Evolutionary conservation across 2,113 vertebrate species (phyloP), one percentile per base, ranked within the genome.

Genomic region (Sinocyclocheilus anshuiensis): DNA sequence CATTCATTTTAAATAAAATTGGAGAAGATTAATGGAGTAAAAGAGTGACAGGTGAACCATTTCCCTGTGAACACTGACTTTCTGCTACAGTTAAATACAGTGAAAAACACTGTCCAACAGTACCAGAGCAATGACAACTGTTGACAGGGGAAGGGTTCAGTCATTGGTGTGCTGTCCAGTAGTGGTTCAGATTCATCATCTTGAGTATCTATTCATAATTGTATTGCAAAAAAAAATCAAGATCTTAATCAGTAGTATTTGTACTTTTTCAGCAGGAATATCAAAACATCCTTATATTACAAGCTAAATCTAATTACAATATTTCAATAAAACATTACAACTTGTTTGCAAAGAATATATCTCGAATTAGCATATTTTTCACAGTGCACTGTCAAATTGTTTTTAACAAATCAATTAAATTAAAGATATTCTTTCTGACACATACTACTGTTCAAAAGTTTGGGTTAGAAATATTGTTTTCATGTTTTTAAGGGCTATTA

Each of bases 121-220:
- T 15, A 81, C 24, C 15, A 42, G 20, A 24, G 57, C 20, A 12
- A 80, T 63, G 77, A 42, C 1, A 80, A 74, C 33, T 26, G 42
- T 53, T 63, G 80, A 88, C 78, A 86, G 80, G 88, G 88, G 89
- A 89, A 91, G 90, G 84, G 90, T 92, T 92, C 45, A 26, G 18
- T 81, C 87, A 87, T 88, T 67, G 83, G 69, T 39, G 71, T n/a
- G n/a, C 50, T 39, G 26, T 26, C 69, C 77, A 88, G 48, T n/a
- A 74, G 61, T 63, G 67, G 22, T 29, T 81, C 26, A 76, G 33
- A 71, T 86, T 72, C 50, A 26, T 65, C 24, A 13, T 80, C 57
- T 45, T 42, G 3, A 42, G n/a, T 18, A n/a, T 20, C 39, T 24
- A 24, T 75, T 76, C 13, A 48, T 48, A 48, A 75, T 8, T 75